These are phyloP conservation scores for Gandaritis pyraliata DNA, from an alignment of 2,888 invertebrate species.

Conservation along the genomic window DNA sequence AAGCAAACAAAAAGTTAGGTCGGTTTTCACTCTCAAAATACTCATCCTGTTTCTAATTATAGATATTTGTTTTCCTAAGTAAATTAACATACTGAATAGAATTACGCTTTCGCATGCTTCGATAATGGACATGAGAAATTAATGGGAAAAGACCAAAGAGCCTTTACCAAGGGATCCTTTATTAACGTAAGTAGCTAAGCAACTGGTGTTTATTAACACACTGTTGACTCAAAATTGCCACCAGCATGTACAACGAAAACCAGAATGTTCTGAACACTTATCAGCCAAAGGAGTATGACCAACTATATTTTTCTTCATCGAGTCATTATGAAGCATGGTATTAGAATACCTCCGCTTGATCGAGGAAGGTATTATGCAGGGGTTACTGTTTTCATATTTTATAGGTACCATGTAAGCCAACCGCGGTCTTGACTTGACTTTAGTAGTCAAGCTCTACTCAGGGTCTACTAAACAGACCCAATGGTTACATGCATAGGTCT, in stretches of 20 bases:
- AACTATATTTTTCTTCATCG: not conserved
- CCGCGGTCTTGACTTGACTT: too few relatives aligned
- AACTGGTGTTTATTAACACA: not conserved
- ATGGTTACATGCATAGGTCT: too few relatives aligned
- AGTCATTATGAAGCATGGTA: too few relatives aligned
- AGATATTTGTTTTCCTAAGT: conserved; percentile 5
- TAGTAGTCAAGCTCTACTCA: too few relatives aligned
- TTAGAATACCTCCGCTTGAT: too few relatives aligned
- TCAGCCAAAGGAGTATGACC: not conserved
- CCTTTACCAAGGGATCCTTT: not conserved
- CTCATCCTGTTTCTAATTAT: conserved; percentile 7
- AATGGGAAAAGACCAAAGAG: not conserved
- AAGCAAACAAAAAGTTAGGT: too few relatives aligned
- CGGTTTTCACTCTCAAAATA: not conserved
- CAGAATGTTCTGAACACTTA: not conserved
- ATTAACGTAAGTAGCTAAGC: not conserved
- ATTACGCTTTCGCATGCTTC: conserved; percentile 16
- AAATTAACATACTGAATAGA: conserved; percentile 9
- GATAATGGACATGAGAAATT: conserved; percentile 23
- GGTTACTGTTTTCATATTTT: too few relatives aligned
- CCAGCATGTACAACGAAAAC: not conserved
- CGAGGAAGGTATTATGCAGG: too few relatives aligned
- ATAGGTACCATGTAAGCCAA: too few relatives aligned
- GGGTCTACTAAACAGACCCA: too few relatives aligned
- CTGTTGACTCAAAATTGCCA: not conserved